Conservation (phyloP, 1,140 invertebrate genomes). For the Monomorium pharaonis region DNA sequence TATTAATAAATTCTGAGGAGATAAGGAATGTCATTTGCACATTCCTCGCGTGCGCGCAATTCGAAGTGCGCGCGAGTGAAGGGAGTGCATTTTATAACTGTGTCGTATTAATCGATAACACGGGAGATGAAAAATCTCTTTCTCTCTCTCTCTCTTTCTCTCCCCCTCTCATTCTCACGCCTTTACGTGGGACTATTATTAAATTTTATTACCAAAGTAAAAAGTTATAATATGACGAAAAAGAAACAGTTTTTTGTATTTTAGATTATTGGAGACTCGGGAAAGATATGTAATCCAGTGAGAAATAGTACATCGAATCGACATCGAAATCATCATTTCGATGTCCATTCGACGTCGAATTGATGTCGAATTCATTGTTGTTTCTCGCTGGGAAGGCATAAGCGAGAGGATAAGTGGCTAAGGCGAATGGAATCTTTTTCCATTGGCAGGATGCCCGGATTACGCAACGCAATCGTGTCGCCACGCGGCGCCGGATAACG, state of each 20-base stretch:
- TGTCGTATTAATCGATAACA: neutral
- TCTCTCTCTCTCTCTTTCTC: too few relatives aligned
- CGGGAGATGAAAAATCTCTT: neutral
- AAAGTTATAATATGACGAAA: neutral
- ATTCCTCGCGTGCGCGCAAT: neutral
- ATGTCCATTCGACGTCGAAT: too few relatives aligned
- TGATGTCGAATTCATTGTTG: too few relatives aligned
- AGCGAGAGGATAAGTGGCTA: too few relatives aligned
- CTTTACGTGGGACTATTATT: neutral
- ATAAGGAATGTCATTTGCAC: neutral
- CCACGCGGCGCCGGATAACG: neutral
- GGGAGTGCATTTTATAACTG: neutral
- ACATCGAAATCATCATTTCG: too few relatives aligned
- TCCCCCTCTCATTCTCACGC: too few relatives aligned
- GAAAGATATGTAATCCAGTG: neutral
- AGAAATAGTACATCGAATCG: too few relatives aligned
- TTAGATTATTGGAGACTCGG: neutral
- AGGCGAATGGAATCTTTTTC: neutral
- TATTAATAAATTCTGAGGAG: neutral
- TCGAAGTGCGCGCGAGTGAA: neutral
- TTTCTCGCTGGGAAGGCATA: too few relatives aligned
- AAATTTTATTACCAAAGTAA: neutral
- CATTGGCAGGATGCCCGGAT: neutral
- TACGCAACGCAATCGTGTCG: conserved; percentile 2
- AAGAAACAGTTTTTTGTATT: neutral